Base-by-base conservation (phyloP, 2,888 invertebrate species). In the Schizotus pectinicornis region DNA sequence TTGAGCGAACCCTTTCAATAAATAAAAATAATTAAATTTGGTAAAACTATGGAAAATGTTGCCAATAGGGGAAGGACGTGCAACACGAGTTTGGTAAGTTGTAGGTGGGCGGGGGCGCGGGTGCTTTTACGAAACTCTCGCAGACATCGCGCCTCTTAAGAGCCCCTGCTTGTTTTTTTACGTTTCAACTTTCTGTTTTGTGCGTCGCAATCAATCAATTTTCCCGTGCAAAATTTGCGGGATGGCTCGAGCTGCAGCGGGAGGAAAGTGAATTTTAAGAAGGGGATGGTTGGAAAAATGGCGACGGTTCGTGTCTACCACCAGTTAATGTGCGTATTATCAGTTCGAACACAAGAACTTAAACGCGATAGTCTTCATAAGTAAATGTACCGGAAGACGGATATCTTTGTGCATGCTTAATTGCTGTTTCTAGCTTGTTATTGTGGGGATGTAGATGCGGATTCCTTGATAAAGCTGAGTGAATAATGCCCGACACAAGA, bases 391-490 rank as follows among this genome's bases (percentile, higher is more conserved):
- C 75, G 77, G 77, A 77, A 77, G 76, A 73, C 75, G 76, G 75
- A 76, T 77, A 77, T 77, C 77, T 77, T 75, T 74, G 75, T 75
- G 76, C 77, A 76, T 74, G 77, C 74, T 75, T 77, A 77, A 77
- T 77, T 76, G 76, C 74, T 75, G 75, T 76, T 77, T 70, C 73
- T 68, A 66, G 68, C 67, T 67, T 65, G 70, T 66, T 64, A 69
- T 72, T 72, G 72, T 73, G 61, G 68, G 68, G 61, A 11, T 13
- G 50, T 67, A 65, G 64, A 73, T 73, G 68, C 66, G 70, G 69
- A 72, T 70, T 63, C 62, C 45, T 61, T 67, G 74, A 75, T 75
- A 75, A 72, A 64, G 55, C 62, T 61, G 65, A 64, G 70, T 74
- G 73, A 74, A 69, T 74, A 74, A 74, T 74, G 74, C 65, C 59